phyloP scores from a whole-genome alignment of 2,113 vertebrate species.

The Steatornis caripensis region DNA sequence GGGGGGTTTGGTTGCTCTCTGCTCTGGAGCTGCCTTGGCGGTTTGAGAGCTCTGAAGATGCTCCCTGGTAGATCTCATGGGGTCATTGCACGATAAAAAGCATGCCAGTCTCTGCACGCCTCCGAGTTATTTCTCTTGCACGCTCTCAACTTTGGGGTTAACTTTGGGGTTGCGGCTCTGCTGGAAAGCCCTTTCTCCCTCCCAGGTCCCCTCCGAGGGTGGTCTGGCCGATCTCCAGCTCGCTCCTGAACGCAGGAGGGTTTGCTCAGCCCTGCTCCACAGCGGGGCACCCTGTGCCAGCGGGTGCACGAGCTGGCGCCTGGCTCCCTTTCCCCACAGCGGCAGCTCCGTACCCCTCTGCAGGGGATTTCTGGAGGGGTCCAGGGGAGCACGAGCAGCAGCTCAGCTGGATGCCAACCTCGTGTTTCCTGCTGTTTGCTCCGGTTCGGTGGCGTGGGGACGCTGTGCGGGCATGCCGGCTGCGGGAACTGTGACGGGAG shows the following conservation, averaged over 20 bases:
- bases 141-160: neutral
- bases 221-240: rapidly evolving
- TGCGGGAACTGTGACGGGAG: rapidly evolving
- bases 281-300: rapidly evolving
- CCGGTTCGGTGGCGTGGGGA: rapidly evolving
- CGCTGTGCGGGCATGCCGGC: rapidly evolving
- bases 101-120: rapidly evolving
- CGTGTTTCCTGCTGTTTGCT: neutral
- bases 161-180: neutral
- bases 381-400: neutral
- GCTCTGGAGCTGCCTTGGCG: rapidly evolving
- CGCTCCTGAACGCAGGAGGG: neutral
- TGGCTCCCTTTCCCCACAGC: rapidly evolving
- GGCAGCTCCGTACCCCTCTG: neutral
- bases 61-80: neutral
- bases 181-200: neutral
- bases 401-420: neutral
- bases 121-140: neutral
- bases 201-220: neutral
- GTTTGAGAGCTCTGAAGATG: neutral
- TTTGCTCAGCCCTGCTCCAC: neutral
- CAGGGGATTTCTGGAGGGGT: rapidly evolving
- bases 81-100: rapidly evolving
- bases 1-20: neutral
- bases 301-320: neutral